Base-by-base conservation (phyloP, 2,888 invertebrate species). In the Macaria liturata region DNA sequence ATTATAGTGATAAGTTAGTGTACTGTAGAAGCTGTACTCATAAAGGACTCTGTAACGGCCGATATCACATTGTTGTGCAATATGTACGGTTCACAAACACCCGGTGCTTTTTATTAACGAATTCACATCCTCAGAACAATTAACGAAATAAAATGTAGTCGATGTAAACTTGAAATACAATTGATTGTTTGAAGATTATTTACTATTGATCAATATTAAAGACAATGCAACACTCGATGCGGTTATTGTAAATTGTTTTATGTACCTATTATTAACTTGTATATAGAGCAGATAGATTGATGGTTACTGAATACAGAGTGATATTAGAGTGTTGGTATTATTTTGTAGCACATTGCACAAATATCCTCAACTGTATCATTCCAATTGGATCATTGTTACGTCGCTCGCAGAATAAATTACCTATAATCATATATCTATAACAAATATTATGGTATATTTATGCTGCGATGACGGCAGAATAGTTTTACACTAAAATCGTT, bases 81-180 rank as follows among this genome's bases (percentile, higher is more conserved):
- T 86, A 84, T 79, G 75, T 80, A 74, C 74, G 71, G 67, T 70
- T 69, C 73, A 79, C 64, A 68, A 69, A 68, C 20, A 74, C 72
- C 84, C 79, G 88, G 87, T 86, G 88, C 86, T 86, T 83, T 69
- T 69, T 77, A 67, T 78, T 65, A 70, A 72, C 74, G 61, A 68
- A 73, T 70, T 59, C 48, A 74, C 65, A 84, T 84, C 89, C 86
- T 88, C 88, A 85, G 88, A 88, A 89, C 88, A 82, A 78, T 85
- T 83, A 82, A 82, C 67, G 69, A 71, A 71, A 80, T 80, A 75
- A 76, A 49, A 59, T 58, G 56, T 54, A 68, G 65, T 75, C 62
- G 71, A 71, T 79, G 76, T 81, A 80, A 79, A 78, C 72, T 81
- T 81, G 65, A 71, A 66, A 50, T 66, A 63, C 40, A 46, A 57